Percentiles rank a stretch among this genome's conserved stretches.
These are phyloP conservation scores for Gastracanthus pulcherrimus DNA, from an alignment of 2,888 invertebrate species.

Conservation along the genomic window DNA sequence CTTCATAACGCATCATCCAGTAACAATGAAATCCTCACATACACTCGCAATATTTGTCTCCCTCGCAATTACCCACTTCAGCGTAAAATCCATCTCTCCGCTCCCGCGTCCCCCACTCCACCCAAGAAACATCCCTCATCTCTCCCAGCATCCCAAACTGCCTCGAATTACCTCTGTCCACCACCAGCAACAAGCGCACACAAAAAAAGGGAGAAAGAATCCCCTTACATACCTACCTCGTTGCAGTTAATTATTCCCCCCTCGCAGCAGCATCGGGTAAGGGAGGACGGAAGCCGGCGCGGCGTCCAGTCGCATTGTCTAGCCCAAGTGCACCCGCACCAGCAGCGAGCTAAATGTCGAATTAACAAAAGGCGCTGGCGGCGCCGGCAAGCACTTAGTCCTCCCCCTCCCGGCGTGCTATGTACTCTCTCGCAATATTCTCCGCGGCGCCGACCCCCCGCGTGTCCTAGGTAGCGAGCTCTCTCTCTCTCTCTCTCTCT, in stretches of 20 bases:
- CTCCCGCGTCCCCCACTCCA: no score
- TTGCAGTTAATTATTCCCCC: slow-evolving; percentile 12
- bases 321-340: not conserved
- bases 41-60: no score
- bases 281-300: not conserved
- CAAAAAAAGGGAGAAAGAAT: not conserved
- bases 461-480: not conserved
- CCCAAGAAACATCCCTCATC: no score
- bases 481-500: not conserved
- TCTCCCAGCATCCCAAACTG: no score
- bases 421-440: not conserved
- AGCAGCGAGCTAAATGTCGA: not conserved
- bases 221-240: no score
- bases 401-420: not conserved
- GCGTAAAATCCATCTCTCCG: no score
- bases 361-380: slow-evolving; percentile 34
- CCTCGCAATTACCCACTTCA: no score
- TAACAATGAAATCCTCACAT: no score
- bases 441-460: no score
- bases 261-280: not conserved
- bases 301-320: not conserved
- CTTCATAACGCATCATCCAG: no score
- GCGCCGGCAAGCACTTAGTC: not conserved
- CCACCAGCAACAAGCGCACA: no score
- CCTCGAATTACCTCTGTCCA: no score